These are phyloP conservation scores for Eristalis tenax DNA, from an alignment of 2,888 invertebrate genomes.

Conservation along the genomic window DNA sequence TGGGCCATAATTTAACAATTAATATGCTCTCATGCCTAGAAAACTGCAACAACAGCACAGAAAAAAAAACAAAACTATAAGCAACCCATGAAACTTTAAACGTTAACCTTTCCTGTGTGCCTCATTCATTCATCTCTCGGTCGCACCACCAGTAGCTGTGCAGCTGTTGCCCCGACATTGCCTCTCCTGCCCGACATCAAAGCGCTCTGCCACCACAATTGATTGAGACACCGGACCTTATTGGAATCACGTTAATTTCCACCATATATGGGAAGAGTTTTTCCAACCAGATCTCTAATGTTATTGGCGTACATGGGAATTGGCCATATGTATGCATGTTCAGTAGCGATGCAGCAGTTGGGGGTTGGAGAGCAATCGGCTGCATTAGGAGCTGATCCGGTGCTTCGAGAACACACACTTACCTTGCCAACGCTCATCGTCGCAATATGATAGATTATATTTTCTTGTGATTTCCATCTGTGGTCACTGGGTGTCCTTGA, in stretches of 20 bases:
- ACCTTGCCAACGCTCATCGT: conserved; percentile 25
- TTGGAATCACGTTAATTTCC: conserved; percentile 75
- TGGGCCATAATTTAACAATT: conserved; percentile 64
- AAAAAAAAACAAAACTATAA: conserved; percentile 6
- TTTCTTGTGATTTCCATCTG: conserved; percentile 40
- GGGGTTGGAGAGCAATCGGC: conserved; percentile 14
- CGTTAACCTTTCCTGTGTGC: conserved; percentile 57
- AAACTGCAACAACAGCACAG: conserved; percentile 36
- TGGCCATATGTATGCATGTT: conserved; percentile 55
- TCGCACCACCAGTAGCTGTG: conserved; percentile 17
- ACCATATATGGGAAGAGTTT: conserved; percentile 78
- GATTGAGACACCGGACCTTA: conserved; percentile 66
- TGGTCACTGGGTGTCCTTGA: conserved; percentile 42
- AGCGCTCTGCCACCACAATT: conserved; percentile 29
- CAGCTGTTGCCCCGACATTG: conserved; percentile 8
- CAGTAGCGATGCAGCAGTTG: background rate
- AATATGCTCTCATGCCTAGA: conserved; percentile 40
- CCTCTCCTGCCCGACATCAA: conserved; percentile 15
- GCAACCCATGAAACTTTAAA: conserved; percentile 36
- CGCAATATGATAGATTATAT: conserved; percentile 56
- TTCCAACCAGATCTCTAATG: conserved; percentile 75
- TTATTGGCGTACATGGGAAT: conserved; percentile 49
- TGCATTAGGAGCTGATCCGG: conserved; percentile 57
- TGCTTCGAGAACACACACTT: conserved; percentile 59
- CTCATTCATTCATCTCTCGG: conserved; percentile 49